A percentile compares a stretch with the other conserved stretches of the same genome.
These are phyloP conservation scores for Tachysurus vachellii DNA, from an alignment of 2,113 vertebrate genomes.

Conservation along the genomic window DNA sequence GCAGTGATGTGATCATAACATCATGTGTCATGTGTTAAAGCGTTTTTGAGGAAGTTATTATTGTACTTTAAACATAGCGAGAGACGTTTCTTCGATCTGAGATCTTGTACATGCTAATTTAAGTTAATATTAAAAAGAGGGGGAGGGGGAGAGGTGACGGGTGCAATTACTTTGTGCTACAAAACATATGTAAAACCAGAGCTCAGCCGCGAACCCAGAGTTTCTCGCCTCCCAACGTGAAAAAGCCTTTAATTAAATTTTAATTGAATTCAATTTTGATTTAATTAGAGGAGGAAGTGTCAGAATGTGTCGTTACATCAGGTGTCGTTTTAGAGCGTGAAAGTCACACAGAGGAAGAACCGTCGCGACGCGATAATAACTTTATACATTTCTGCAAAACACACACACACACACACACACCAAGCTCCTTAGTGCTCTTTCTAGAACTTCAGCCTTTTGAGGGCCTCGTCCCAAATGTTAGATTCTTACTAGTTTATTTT, in stretches of 20 bases:
- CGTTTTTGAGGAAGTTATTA: background rate
- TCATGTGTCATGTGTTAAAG: background rate
- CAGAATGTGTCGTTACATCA: slow-evolving; percentile 64
- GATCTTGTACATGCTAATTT: background rate
- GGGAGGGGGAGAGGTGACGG: background rate
- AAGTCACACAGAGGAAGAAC: slow-evolving; percentile 63
- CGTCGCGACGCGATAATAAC: slow-evolving; percentile 65
- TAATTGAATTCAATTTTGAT: slow-evolving; percentile 68
- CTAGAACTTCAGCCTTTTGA: too few species aligned
- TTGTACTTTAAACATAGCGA: background rate
- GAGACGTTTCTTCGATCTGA: background rate
- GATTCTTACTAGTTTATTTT: too few species aligned
- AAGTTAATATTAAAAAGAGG: slow-evolving; percentile 34
- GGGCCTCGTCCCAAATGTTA: too few species aligned
- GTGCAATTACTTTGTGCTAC: background rate
- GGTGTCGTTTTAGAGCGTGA: slow-evolving; percentile 66
- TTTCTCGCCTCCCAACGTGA: background rate
- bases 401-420: background rate
- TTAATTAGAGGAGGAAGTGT: slow-evolving; percentile 76
- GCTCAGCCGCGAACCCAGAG: slow-evolving; percentile 13
- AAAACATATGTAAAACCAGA: slow-evolving; percentile 45
- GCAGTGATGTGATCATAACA: background rate
- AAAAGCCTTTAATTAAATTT: slow-evolving; percentile 39
- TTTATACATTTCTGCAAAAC: slow-evolving; percentile 55
- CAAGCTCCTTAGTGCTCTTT: too few species aligned